A percentile compares a stretch with the other conserved stretches of the same genome.
phyloP scores from a whole-genome alignment of 2,797 vertebrate genomes.

The Onychomys arenicola region DNA sequence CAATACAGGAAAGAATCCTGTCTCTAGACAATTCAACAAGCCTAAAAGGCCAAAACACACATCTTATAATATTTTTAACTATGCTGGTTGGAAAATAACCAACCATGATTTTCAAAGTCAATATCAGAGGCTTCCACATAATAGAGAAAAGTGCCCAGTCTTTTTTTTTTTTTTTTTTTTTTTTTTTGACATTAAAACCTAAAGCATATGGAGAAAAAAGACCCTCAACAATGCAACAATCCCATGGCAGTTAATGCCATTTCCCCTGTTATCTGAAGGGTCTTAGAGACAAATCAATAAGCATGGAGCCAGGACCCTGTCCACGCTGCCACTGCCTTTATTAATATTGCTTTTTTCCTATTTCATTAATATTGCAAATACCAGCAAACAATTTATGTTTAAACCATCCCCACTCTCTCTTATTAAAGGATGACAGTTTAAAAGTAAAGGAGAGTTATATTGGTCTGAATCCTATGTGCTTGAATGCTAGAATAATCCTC shows the following conservation, averaged over 20 bases:
- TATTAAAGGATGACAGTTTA: slow-evolving; percentile 66
- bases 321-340: slow-evolving; percentile 70
- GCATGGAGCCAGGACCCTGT: slow-evolving; percentile 73
- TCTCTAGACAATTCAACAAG: neutral
- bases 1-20: neutral
- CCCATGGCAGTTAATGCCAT: slow-evolving; percentile 63
- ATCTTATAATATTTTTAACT: slow-evolving; percentile 41
- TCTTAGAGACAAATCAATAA: slow-evolving; percentile 80
- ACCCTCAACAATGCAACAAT: slow-evolving; percentile 35
- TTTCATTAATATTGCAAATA: slow-evolving; percentile 79
- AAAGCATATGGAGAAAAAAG: slow-evolving; percentile 61
- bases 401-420: slow-evolving; percentile 34
- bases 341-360: slow-evolving; percentile 69
- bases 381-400: slow-evolving; percentile 57
- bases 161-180: too few relatives aligned
- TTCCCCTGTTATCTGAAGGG: slow-evolving; percentile 76
- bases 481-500: slow-evolving; percentile 63
- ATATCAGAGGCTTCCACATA: slow-evolving; percentile 66
- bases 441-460: slow-evolving; percentile 73
- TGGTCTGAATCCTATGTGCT: slow-evolving; percentile 49
- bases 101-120: slow-evolving; percentile 16
- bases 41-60: neutral
- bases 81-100: slow-evolving; percentile 66
- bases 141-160: slow-evolving; percentile 37
- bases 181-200: slow-evolving; percentile 65